Evolutionary conservation across 2,797 vertebrate genomes (phyloP), one percentile per base, ranked within the genome.

Genomic region (Echiichthys vipera): DNA sequence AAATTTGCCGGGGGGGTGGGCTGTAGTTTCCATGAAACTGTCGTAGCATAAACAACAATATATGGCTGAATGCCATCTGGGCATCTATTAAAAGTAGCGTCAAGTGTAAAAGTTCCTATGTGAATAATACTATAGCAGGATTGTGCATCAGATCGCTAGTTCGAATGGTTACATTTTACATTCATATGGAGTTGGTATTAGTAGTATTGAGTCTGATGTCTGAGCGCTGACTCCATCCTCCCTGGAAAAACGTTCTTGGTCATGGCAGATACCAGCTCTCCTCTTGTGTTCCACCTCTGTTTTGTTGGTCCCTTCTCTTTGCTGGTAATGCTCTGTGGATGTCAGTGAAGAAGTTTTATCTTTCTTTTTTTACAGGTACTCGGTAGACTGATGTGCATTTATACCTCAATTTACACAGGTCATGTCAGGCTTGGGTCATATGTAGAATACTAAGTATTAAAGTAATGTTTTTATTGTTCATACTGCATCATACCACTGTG

Each of bases 11-110:
- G 27, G 15, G 4, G 10, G 18, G 24, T 32, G 85, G 84, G 65
- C 84, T 85, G 84, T 94, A 93, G 94, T 95, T 95, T 95, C 94
- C 90, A 90, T 95, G 91, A 94, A 95, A 94, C 90, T 90, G 84
- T 91, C 53, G 63, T 84, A 61, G 68, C 67, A 74, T 71, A 18
- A 83, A 78, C 25, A 69, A 57, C 71, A 68, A 69, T 71, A 73
- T 83, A 54, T 64, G 74, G 54, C 76, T 53, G 61, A 68, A 65
- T 27, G 67, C 76, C 68, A 65, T 30, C 69, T 37, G 62, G 64
- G 65, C 53, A 39, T 73, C 29, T 72, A 25, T 50, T 77, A 71
- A 40, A 47, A 10, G 72, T 81, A 75, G 58, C 53, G 15, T 66
- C 49, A 55, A 45, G 71, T 69, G 57, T 43, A 54, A 49, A 61